A percentile compares a stretch with the other conserved stretches of the same genome.
Evolutionary conservation across 2,797 vertebrate genomes (phyloP).

Genomic region (Pseudomugil tenellus): DNA sequence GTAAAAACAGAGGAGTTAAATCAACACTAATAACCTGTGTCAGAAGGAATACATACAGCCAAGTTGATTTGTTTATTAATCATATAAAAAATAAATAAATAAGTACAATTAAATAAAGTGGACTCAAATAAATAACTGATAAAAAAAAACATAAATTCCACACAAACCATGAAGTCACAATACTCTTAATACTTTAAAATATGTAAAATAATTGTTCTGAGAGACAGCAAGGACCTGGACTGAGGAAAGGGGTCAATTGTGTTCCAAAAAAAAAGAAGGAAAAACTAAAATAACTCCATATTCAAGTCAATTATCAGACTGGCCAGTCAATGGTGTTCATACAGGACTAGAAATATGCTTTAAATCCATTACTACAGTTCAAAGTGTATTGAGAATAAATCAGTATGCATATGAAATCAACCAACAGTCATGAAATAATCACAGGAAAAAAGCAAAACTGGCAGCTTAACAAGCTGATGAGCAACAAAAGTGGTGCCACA

Average conservation of each 20-base stretch:
- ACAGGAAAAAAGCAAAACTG: neutral
- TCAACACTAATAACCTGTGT: neutral
- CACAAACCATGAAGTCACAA: neutral
- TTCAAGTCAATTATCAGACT: slow-evolving; percentile 4
- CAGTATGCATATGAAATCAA: neutral
- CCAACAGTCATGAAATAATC: neutral
- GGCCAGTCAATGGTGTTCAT: too few species aligned
- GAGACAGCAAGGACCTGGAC: neutral
- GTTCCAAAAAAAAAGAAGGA: neutral
- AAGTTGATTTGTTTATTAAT: slow-evolving; percentile 13
- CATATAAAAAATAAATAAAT: neutral
- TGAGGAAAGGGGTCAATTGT: neutral
- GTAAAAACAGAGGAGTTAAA: neutral
- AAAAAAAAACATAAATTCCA: slow-evolving; percentile 8
- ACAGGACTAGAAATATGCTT: neutral
- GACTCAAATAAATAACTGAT: slow-evolving; percentile 1
- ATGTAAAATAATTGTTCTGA: neutral
- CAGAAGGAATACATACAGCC: neutral
- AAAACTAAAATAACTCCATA: neutral
- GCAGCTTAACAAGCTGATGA: slow-evolving; percentile 4
- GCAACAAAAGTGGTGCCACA: neutral
- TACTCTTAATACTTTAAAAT: slow-evolving; percentile 1
- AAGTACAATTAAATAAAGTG: neutral
- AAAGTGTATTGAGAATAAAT: neutral
- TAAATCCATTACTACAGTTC: neutral